Conservation (phyloP, 2,888 invertebrate species). For the Drosophila putrida region DNA sequence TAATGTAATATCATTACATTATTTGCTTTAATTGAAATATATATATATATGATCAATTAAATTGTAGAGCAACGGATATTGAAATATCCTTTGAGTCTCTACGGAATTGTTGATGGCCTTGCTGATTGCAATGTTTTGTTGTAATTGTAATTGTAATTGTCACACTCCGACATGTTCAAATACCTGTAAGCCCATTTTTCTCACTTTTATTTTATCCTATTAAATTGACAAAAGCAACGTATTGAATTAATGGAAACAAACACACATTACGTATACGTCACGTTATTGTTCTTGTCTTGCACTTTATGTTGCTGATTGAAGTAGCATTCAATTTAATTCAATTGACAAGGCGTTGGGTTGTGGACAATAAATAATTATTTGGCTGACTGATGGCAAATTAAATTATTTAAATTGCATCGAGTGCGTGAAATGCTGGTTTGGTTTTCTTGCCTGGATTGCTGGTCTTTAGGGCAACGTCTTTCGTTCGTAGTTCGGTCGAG, state of each 20-base stretch:
- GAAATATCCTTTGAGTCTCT: constrained; percentile 19
- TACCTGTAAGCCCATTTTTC: not conserved
- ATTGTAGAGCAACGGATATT: not conserved
- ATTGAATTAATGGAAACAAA: constrained; percentile 2
- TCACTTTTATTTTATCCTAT: constrained; percentile 41
- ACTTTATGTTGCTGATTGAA: constrained; percentile 18
- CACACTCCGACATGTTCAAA: constrained; percentile 3
- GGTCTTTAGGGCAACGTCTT: constrained; percentile 13
- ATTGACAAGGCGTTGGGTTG: constrained; percentile 9
- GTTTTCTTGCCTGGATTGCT: not conserved
- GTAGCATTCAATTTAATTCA: constrained; percentile 54
- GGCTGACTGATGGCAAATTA: constrained; percentile 23
- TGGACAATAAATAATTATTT: constrained; percentile 61
- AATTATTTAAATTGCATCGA: constrained; percentile 55
- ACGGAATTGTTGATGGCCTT: constrained; percentile 40
- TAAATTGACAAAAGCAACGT: constrained; percentile 44
- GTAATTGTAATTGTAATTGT: constrained; percentile 52
- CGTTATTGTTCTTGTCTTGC: constrained; percentile 13
- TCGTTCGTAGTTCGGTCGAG: constrained; percentile 1
- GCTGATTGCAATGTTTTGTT: constrained; percentile 46
- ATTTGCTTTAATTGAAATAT: not conserved
- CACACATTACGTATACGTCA: constrained; percentile 25
- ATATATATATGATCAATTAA: not conserved
- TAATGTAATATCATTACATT: not conserved
- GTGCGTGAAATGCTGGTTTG: constrained; percentile 39